Evolutionary conservation across 2,113 vertebrate species (phyloP).

Genomic region (Clarias magur): DNA sequence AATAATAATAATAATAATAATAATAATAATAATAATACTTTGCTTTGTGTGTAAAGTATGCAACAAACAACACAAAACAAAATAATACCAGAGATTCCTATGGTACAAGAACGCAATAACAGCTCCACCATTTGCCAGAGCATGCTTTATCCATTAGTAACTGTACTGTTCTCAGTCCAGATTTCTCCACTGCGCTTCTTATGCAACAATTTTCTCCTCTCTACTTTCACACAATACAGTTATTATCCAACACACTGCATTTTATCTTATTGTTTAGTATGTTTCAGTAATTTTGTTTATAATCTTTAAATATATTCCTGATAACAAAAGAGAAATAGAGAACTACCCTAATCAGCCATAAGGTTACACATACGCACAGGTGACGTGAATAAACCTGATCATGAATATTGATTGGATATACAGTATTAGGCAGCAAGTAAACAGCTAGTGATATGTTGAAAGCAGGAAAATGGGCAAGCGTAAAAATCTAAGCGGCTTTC

Average conservation of each 20-base stretch:
- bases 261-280: too few relatives aligned
- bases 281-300: not conserved
- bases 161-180: conserved; percentile 3
- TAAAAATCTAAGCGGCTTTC: too few relatives aligned
- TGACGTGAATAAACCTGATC: too few relatives aligned
- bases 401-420: too few relatives aligned
- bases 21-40: conserved; percentile 21
- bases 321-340: not conserved
- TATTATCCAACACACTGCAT: not conserved
- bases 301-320: not conserved
- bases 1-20: conserved; percentile 22
- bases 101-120: conserved; percentile 41
- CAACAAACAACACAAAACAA: conserved; percentile 5
- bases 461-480: too few relatives aligned
- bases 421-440: too few relatives aligned
- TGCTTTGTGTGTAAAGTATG: not conserved
- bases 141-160: conserved; percentile 48
- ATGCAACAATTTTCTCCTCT: not conserved
- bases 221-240: not conserved
- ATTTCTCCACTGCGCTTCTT: not conserved
- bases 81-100: conserved; percentile 47
- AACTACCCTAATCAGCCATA: not conserved
- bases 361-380: too few relatives aligned
- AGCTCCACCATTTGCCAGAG: conserved; percentile 39
- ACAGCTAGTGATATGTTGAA: too few relatives aligned